These are phyloP conservation scores for Gambusia holbrooki DNA, from an alignment of 2,113 vertebrate genomes.

Conservation along the genomic window DNA sequence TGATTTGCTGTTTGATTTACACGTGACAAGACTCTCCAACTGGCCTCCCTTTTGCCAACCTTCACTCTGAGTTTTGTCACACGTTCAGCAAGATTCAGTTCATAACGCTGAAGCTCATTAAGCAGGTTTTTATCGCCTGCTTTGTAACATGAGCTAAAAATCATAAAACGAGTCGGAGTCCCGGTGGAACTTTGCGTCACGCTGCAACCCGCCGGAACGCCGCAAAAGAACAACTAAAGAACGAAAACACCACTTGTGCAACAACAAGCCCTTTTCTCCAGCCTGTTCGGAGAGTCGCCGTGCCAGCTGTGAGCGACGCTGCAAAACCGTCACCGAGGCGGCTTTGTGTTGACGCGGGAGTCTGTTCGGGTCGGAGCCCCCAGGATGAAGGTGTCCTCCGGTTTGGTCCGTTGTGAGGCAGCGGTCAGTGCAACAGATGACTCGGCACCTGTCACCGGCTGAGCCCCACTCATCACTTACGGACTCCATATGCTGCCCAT, in stretches of 20 bases:
- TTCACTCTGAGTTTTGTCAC: too few relatives aligned
- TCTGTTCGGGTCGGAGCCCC: constrained; percentile 32
- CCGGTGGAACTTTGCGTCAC: too few relatives aligned
- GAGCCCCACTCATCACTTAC: constrained; percentile 73
- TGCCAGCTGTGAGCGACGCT: background rate
- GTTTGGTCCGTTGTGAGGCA: constrained; percentile 29
- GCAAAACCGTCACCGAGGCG: background rate
- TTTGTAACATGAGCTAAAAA: too few relatives aligned
- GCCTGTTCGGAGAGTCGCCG: background rate
- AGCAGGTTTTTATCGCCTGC: too few relatives aligned
- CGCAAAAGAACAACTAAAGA: background rate
- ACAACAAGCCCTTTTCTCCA: background rate
- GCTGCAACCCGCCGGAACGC: too few relatives aligned
- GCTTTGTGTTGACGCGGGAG: constrained; percentile 3
- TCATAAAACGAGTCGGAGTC: too few relatives aligned
- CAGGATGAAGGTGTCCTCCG: constrained; percentile 68
- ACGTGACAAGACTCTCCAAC: too few relatives aligned
- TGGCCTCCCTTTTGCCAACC: too few relatives aligned
- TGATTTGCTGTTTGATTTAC: too few relatives aligned
- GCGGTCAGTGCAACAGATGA: constrained; percentile 61
- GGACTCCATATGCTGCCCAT: constrained; percentile 82
- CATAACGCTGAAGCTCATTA: too few relatives aligned
- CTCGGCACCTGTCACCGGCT: constrained; percentile 76
- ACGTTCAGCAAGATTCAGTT: too few relatives aligned
- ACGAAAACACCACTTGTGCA: background rate